Evolutionary conservation across 2,888 invertebrate species (phyloP), one percentile per base, ranked within the genome.

Genomic region (Conops quadrifasciatus): DNA sequence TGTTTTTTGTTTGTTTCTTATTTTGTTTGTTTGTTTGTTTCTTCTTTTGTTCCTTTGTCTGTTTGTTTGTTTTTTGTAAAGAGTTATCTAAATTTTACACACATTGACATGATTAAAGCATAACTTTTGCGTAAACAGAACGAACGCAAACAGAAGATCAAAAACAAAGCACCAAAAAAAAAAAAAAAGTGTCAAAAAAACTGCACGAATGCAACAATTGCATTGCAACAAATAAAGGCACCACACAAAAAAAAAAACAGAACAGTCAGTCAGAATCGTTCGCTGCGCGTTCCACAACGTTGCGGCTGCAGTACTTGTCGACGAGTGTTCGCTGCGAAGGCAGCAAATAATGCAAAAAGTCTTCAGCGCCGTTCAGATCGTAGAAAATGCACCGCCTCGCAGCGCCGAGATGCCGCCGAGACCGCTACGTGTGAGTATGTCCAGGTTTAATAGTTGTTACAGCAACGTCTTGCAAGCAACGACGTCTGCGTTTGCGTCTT

Each of bases 271-370:
- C 74, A 74, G 76, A 36, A 36, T 80, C 82, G 82, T 79, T 80
- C 75, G 79, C 78, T 81, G 82, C 84, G 84, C 83, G 84, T 83
- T 84, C 82, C 83, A 83, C 83, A 82, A 83, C 83, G 79, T 83
- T 82, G 81, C 83, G 83, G 83, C 80, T 83, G 83, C 83, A 83
- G 83, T 83, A 83, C 83, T 83, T 81, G 82, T 79, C 81, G 81
- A 83, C 84, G 83, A 83, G 84, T 83, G 83, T 79, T 83, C 84
- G 82, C 81, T 83, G 84, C 84, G 82, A 81, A 80, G 81, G 82
- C 81, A 80, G 82, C 82, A 83, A 82, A 80, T 81, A 81, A 78
- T 79, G 81, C 83, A 81, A 81, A 83, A 82, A 83, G 83, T 83
- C 82, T 83, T 77, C 68, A 68, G 62, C 60, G 60, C 16, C 67